Conservation (phyloP, 2,113 vertebrate species). For the Coracopsis vasa region DNA sequence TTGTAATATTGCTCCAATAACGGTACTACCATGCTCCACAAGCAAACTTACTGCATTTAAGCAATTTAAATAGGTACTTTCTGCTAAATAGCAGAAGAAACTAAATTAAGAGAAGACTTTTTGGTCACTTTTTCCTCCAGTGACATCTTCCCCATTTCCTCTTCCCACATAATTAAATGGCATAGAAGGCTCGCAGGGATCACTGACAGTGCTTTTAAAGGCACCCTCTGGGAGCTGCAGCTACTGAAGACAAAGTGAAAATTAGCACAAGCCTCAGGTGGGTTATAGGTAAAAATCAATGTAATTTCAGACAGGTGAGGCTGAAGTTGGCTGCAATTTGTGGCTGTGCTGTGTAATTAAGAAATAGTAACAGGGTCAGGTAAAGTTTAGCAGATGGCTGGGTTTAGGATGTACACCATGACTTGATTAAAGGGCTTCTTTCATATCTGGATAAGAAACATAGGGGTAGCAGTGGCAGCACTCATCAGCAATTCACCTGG, state of each 20-base stretch:
- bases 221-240: background rate
- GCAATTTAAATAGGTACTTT: background rate
- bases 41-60: background rate
- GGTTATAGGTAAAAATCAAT: background rate
- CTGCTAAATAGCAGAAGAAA: background rate
- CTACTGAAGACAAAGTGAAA: background rate
- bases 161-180: background rate
- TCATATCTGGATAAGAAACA: background rate
- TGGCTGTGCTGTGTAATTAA: background rate
- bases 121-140: background rate
- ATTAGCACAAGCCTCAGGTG: background rate
- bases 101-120: background rate
- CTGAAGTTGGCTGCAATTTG: background rate
- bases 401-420: background rate
- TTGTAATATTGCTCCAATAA: background rate
- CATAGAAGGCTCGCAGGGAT: rapidly evolving
- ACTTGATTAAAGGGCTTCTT: background rate
- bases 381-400: background rate
- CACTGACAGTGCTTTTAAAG: background rate
- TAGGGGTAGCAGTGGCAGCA: background rate
- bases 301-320: background rate
- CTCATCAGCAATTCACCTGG: background rate
- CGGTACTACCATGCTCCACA: background rate
- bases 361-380: background rate
- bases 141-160: background rate